Percentiles rank a stretch among this genome's conserved stretches.
Evolutionary conservation across 2,797 vertebrate species (phyloP).

Genomic region (Epinephelus awoara): DNA sequence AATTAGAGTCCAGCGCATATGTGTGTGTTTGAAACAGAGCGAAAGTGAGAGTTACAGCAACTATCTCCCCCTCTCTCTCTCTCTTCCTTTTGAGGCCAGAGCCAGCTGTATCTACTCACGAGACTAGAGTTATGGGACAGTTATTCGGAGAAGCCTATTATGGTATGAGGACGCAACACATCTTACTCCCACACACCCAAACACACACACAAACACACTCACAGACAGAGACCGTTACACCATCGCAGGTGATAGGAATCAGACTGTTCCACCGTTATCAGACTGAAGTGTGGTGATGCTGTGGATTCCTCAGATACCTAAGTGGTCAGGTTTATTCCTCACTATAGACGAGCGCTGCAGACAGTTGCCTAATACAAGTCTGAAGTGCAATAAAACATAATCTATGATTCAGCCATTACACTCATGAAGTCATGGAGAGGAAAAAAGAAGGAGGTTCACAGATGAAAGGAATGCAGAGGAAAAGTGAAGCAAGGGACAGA

Average conservation of each 20-base stretch:
- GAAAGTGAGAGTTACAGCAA: conserved; percentile 62
- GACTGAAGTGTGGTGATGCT: conserved; percentile 76
- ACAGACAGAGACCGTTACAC: conserved; percentile 61
- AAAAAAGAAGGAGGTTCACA: conserved; percentile 68
- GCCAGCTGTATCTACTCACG: conserved; percentile 72
- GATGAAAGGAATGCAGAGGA: conserved; percentile 71
- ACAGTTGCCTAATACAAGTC: conserved; percentile 72
- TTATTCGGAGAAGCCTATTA: conserved; percentile 80
- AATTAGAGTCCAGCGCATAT: conserved; percentile 62
- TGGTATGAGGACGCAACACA: conserved; percentile 81
- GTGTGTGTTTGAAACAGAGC: conserved; percentile 46
- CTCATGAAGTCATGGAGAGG: conserved; percentile 73
- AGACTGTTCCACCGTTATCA: conserved; percentile 74
- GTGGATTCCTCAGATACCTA: conserved; percentile 77
- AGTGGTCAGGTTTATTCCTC: conserved; percentile 78
- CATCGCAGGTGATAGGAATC: conserved; percentile 78
- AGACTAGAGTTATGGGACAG: conserved; percentile 78
- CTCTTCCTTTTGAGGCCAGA: conserved; percentile 76
- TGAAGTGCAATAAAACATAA: conserved; percentile 69
- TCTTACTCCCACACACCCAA: conserved; percentile 60
- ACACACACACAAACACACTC: conserved; percentile 52
- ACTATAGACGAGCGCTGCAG: conserved; percentile 62
- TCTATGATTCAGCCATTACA: conserved; percentile 44
- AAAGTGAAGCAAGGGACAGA: conserved; percentile 37
- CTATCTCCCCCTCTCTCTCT: conserved; percentile 50